Percentiles rank a stretch among this genome's conserved stretches.
Conservation (phyloP, 1,140 invertebrate species). For the Brachionus sp. region DNA sequence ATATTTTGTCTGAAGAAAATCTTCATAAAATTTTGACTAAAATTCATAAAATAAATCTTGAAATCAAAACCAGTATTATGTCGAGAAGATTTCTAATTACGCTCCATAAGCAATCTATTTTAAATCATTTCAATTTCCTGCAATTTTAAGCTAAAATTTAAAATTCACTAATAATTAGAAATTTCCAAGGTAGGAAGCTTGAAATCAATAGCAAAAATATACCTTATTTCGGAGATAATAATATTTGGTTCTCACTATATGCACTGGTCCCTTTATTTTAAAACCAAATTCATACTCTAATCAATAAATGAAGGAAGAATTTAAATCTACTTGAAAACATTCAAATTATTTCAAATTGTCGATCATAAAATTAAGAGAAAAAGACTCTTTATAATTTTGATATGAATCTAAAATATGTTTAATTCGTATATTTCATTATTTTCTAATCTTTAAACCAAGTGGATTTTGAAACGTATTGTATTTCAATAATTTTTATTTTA, state of each 20-base stretch:
- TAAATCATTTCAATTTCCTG: conserved; percentile 20
- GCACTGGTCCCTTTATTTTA: background rate
- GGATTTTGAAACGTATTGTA: background rate
- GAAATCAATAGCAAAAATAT: background rate
- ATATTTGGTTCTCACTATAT: background rate
- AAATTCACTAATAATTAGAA: background rate
- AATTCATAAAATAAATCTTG: background rate
- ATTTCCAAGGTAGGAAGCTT: background rate
- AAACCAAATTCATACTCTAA: background rate
- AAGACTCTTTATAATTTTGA: background rate
- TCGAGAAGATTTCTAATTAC: background rate
- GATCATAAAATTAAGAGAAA: background rate
- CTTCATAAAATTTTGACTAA: background rate
- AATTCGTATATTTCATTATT: background rate
- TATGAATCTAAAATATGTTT: background rate
- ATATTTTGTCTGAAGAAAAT: background rate
- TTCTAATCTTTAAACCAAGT: background rate
- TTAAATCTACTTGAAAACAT: background rate
- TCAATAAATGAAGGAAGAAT: background rate
- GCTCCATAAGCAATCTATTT: background rate
- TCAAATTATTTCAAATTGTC: background rate
- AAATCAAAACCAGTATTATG: background rate
- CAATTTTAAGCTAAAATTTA: background rate
- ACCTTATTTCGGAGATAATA: background rate
- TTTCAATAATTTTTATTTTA: background rate